Evolutionary conservation across 2,888 invertebrate species (phyloP).

Genomic region (Apamea monoglypha): DNA sequence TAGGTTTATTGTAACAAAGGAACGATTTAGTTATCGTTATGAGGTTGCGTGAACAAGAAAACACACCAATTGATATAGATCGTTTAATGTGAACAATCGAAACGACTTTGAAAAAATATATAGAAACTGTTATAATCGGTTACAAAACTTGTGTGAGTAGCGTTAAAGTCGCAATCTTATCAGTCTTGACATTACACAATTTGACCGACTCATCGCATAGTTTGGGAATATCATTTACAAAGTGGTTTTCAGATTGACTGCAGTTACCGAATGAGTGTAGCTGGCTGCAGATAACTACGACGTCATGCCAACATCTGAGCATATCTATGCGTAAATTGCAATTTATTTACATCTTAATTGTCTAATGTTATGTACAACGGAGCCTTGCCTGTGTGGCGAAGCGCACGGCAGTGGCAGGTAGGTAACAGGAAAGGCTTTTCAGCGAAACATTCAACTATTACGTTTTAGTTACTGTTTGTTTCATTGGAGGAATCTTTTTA

Average conservation of each 20-base stretch:
- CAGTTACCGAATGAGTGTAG: conserved; percentile 18
- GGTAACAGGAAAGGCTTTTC: neutral
- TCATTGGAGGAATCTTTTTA: conserved; percentile 15
- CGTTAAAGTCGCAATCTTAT: conserved; percentile 74
- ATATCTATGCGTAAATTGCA: conserved; percentile 39
- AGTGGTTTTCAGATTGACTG: conserved; percentile 30
- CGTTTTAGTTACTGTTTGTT: conserved; percentile 10
- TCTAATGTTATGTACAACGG: conserved; percentile 54
- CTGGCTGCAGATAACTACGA: conserved; percentile 35
- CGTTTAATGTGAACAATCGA: conserved; percentile 85
- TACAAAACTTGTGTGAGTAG: conserved; percentile 75
- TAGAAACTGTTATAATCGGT: conserved; percentile 74
- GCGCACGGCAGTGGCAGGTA: conserved; percentile 1
- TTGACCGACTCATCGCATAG: conserved; percentile 73
- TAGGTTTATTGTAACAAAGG: conserved; percentile 37
- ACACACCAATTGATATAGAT: conserved; percentile 72
- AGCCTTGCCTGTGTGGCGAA: neutral
- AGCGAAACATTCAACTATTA: conserved; percentile 6
- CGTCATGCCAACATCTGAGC: conserved; percentile 27
- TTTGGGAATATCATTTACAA: conserved; percentile 41
- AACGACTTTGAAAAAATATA: conserved; percentile 85
- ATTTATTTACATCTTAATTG: conserved; percentile 57
- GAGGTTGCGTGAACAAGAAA: conserved; percentile 57
- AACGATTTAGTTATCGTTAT: conserved; percentile 22
- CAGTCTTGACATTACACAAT: conserved; percentile 84